These are phyloP conservation scores for Ammodramus savannarum DNA, from an alignment of 2,113 vertebrate genomes.

Conservation along the genomic window DNA sequence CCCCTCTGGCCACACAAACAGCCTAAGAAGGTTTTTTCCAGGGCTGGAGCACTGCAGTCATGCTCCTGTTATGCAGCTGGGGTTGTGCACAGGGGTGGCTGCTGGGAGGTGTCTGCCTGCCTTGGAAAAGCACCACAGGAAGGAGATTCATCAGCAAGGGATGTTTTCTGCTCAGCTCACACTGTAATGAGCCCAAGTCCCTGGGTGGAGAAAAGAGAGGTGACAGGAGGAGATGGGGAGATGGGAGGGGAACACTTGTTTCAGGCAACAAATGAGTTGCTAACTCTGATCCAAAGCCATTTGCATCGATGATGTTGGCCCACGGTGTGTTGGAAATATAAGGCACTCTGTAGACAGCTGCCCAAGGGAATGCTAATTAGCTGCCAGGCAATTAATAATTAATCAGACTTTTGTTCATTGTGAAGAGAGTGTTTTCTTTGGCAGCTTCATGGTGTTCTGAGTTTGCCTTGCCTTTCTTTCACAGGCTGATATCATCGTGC, in stretches of 20 bases:
- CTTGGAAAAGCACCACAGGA: not conserved
- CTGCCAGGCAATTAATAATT: slow-evolving; percentile 71
- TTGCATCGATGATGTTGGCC: slow-evolving; percentile 32
- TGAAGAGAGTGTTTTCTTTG: slow-evolving; percentile 67
- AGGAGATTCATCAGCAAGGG: not conserved
- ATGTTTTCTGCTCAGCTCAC: slow-evolving; percentile 28
- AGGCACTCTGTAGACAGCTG: slow-evolving; percentile 59
- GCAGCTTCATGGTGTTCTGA: slow-evolving; percentile 41
- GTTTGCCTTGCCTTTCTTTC: slow-evolving; percentile 35
- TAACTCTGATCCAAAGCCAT: slow-evolving; percentile 4
- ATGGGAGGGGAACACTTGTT: slow-evolving; percentile 27
- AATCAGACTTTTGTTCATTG: slow-evolving; percentile 69
- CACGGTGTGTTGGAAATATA: slow-evolving; percentile 36
- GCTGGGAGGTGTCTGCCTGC: not conserved
- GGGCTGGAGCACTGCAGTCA: not conserved
- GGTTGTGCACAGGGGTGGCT: not conserved
- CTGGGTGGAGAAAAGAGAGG: slow-evolving; percentile 1
- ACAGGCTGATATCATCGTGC: slow-evolving; percentile 27
- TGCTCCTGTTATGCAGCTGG: not conserved
- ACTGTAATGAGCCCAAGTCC: not conserved
- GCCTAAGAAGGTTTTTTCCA: not conserved
- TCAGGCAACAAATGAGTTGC: slow-evolving; percentile 51
- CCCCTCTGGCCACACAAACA: not conserved
- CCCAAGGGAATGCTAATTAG: slow-evolving; percentile 72
- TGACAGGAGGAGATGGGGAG: slow-evolving; percentile 13